Percentiles rank a stretch among this genome's conserved stretches.
These are phyloP conservation scores for Colistium nudipinnis DNA, from an alignment of 2,113 vertebrate species.

Conservation along the genomic window DNA sequence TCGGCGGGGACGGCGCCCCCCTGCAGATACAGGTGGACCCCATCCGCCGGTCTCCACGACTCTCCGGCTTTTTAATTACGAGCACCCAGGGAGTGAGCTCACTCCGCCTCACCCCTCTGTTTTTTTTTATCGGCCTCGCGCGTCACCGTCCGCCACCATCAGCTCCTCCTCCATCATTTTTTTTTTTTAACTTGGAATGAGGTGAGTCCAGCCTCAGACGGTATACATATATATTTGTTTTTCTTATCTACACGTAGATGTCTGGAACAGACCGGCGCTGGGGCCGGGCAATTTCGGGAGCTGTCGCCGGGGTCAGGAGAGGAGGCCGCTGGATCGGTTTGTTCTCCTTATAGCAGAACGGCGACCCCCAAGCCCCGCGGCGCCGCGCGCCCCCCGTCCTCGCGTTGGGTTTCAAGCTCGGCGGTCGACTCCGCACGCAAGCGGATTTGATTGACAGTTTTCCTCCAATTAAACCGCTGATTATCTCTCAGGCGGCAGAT, in stretches of 20 bases:
- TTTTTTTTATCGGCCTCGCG: slow-evolving; percentile 33
- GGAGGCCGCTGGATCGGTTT: slow-evolving; percentile 31
- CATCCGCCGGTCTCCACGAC: slow-evolving; percentile 57
- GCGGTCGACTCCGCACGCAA: slow-evolving; percentile 25
- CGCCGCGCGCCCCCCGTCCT: slow-evolving; percentile 3
- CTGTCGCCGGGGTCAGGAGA: slow-evolving; percentile 21
- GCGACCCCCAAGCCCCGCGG: slow-evolving; percentile 9
- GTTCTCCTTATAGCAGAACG: not conserved
- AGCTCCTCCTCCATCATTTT: slow-evolving; percentile 47
- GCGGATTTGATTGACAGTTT: slow-evolving; percentile 41
- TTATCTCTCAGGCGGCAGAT: slow-evolving; percentile 37
- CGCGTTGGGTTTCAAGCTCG: slow-evolving; percentile 2
- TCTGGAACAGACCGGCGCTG: slow-evolving; percentile 19
- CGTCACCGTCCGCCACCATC: slow-evolving; percentile 20
- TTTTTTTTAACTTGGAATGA: slow-evolving; percentile 53
- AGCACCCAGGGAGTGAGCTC: slow-evolving; percentile 36
- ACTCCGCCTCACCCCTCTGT: slow-evolving; percentile 23
- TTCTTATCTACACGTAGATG: slow-evolving; percentile 56
- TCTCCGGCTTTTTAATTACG: slow-evolving; percentile 73
- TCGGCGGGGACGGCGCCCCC: slow-evolving; percentile 50
- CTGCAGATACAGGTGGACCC: slow-evolving; percentile 54
- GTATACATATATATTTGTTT: slow-evolving; percentile 23
- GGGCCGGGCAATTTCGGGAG: slow-evolving; percentile 38
- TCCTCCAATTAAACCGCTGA: slow-evolving; percentile 40
- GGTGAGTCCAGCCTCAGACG: slow-evolving; percentile 36